Evolutionary conservation across 2,113 vertebrate genomes (phyloP), one percentile per base, ranked within the genome.

Genomic region (Cinclus mexicanus): DNA sequence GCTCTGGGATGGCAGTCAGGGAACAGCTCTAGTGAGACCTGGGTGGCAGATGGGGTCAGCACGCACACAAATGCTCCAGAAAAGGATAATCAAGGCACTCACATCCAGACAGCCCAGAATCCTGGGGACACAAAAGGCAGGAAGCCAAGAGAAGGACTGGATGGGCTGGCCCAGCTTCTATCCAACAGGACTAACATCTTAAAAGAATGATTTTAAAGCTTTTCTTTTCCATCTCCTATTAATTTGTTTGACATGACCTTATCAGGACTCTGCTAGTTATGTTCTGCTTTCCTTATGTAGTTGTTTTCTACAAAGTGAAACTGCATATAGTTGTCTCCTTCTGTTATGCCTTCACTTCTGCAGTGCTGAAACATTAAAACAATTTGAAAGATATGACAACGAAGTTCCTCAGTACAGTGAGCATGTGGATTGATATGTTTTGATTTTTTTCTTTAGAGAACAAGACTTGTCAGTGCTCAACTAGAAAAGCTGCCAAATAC

Each of bases 321-420:
- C 93, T 95, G 80, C 88, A 87, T 86, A 96, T 96, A 89, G 90
- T 97, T 97, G 97, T 97, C 97, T 67, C 85, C 91, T 96, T 94
- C 91, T 65, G 70, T 97, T 97, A 94, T 59, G 96, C 91, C 63
- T 83, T 88, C 88, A 46, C 70, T 90, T 63, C 94, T 65, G 96
- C 87, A 31, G 78, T n/a, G 61, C 74, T 37, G 85, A 56, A 95
- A 94, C 42, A 81, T 95, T 97, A 95, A 96, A 93, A 94, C 82
- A 61, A 94, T 94, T 95, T 95, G 96, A 97, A 96, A 87, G 95
- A 96, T 96, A 91, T 93, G 90, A 95, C 96, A 94, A 97, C 77
- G 90, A 93, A 97, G 93, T 87, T 94, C 93, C 92, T 96, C 96
- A 90, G 82, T 65, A 70, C 94, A 87, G 94, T 85, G 96, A 97